Conservation (phyloP, 2,888 invertebrate species). For the Eupithecia subumbrata region DNA sequence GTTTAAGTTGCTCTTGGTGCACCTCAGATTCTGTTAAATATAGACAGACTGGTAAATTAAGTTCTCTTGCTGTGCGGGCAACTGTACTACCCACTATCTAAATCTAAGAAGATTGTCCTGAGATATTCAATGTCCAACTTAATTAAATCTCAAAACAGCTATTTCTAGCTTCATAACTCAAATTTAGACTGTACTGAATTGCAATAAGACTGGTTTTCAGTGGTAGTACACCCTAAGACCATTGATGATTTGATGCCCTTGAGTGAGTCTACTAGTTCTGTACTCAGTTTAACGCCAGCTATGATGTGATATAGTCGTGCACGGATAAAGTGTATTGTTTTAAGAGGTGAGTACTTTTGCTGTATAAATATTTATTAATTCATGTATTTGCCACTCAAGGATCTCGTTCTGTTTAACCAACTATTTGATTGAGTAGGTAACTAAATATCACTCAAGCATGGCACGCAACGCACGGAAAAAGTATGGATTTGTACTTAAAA, state of each 20-base stretch:
- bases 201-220: constrained; percentile 26
- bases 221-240: constrained; percentile 4
- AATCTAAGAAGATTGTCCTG: background rate
- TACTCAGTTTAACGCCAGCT: constrained; percentile 53
- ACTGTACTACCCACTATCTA: background rate
- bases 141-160: background rate
- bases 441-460: background rate
- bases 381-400: background rate
- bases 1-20: too few relatives aligned
- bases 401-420: background rate
- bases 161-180: background rate
- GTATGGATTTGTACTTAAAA: background rate
- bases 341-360: constrained; percentile 24
- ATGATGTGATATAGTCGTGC: constrained; percentile 50
- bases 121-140: background rate
- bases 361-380: background rate
- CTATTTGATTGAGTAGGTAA: background rate
- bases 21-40: background rate
- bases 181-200: constrained; percentile 15
- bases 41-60: background rate
- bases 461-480: background rate
- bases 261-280: background rate
- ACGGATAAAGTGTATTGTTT: constrained; percentile 10
- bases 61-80: background rate
- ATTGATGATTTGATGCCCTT: constrained; percentile 26